phyloP scores from a whole-genome alignment of 1,140 invertebrate species.

The Pachypeltis micranthus region DNA sequence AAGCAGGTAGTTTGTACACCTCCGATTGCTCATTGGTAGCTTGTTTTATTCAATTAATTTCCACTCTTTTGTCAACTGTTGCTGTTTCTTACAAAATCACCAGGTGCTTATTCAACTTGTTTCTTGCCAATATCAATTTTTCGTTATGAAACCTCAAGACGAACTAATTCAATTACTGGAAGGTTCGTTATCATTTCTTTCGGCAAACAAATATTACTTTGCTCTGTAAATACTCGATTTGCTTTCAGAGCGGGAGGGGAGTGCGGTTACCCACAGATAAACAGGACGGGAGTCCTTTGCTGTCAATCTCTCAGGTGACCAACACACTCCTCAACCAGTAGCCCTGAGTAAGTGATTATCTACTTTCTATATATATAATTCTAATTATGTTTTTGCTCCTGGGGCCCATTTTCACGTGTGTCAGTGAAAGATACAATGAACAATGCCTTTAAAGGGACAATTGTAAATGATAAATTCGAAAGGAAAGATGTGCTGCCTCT shows the following conservation, averaged over 20 bases:
- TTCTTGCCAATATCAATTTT: too few relatives aligned
- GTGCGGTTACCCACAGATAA: constrained; percentile 43
- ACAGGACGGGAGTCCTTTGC: constrained; percentile 61
- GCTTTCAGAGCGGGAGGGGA: constrained; percentile 20
- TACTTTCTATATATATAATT: neutral
- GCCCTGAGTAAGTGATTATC: constrained; percentile 11
- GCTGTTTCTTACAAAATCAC: too few relatives aligned
- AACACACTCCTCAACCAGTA: constrained; percentile 61
- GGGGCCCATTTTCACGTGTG: too few relatives aligned
- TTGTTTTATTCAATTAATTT: too few relatives aligned
- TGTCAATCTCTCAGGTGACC: constrained; percentile 73
- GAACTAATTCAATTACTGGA: too few relatives aligned
- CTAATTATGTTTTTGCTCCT: too few relatives aligned
- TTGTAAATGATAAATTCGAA: neutral
- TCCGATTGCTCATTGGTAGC: too few relatives aligned
- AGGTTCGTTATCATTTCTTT: too few relatives aligned
- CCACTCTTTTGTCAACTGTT: too few relatives aligned
- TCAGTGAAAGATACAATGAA: neutral
- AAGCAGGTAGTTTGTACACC: too few relatives aligned
- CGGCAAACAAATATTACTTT: constrained; percentile 17
- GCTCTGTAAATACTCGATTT: constrained; percentile 8
- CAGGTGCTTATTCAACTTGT: too few relatives aligned
- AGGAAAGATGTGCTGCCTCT: constrained; percentile 5
- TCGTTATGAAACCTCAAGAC: too few relatives aligned
- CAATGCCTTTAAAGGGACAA: neutral